A percentile compares a stretch with the other conserved stretches of the same genome.
These are phyloP conservation scores for Manis javanica DNA, from an alignment of 2,797 vertebrate genomes.

Conservation along the genomic window DNA sequence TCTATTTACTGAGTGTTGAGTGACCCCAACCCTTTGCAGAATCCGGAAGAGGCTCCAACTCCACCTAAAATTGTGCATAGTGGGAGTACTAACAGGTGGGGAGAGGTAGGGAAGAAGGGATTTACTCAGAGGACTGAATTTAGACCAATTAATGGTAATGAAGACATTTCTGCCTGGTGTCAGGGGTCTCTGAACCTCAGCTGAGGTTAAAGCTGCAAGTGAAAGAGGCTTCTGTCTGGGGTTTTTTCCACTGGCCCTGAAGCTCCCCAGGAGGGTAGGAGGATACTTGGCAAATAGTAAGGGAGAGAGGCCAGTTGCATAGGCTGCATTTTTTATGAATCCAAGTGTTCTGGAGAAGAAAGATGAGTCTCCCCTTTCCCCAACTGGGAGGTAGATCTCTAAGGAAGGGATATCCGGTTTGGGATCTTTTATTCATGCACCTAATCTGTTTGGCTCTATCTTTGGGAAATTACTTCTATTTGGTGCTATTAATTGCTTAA, in stretches of 20 bases:
- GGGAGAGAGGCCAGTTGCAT: background rate
- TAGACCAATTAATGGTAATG: background rate
- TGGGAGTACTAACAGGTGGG: background rate
- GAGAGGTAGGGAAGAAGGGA: background rate
- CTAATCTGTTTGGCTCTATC: conserved; percentile 53
- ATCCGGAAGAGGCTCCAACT: background rate
- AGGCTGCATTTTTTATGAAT: background rate
- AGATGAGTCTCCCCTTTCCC: background rate
- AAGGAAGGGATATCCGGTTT: background rate
- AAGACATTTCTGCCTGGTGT: background rate
- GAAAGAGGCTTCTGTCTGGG: background rate
- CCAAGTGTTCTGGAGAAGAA: conserved; percentile 3
- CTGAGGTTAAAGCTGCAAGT: background rate
- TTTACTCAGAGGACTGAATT: background rate
- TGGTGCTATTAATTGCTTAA: conserved; percentile 75
- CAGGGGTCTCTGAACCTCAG: background rate
- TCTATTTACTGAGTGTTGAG: background rate
- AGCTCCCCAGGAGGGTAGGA: background rate
- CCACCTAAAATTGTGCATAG: background rate
- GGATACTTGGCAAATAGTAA: background rate
- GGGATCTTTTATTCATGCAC: conserved; percentile 61
- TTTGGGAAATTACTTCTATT: conserved; percentile 75
- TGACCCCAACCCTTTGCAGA: background rate
- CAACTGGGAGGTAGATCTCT: background rate
- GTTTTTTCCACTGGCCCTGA: accelerated